Base-by-base conservation (phyloP, 2,797 vertebrate genomes). In the Macroramphosus scolopax region DNA sequence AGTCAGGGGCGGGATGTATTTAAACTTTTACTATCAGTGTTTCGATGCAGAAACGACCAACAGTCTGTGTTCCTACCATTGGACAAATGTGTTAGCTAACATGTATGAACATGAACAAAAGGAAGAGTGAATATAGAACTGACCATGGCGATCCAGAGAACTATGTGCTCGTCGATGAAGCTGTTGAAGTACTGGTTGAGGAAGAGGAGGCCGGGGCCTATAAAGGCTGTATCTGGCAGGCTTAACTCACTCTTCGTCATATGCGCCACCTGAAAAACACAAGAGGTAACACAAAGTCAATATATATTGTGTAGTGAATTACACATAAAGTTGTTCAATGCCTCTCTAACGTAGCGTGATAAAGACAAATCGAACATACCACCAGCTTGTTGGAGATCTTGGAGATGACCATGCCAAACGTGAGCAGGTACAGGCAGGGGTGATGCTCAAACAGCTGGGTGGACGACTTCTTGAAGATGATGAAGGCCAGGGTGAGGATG, bases 121-220 rank as follows among this genome's bases (percentile, higher is more conserved):
- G n/a, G n/a, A n/a, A n/a, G n/a, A n/a, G n/a, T n/a, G n/a, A n/a
- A n/a, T n/a, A n/a, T n/a, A n/a, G 17, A 50, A 34, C 93, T 91
- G 72, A 98, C 97, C 93, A 96, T 52, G 56, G 96, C 97, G 59
- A 95, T 81, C 94, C 95, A 98, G 2, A 99, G 91, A 65, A 98
- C 89, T 63, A 95, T 75, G 72, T 97, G 85, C 80, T 99, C 97
- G 14, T 99, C 89, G 45, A 99, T 56, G 68, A 95, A 97, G 84
- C 92, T 94, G 87, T 93, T 94, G 82, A 97, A 98, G 76, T 98
- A 99, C 68, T 99, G 97, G 88, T 99, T 92, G 81, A 99, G 90
- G 89, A 99, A 93, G 63, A 98, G 90, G 59, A 99, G 92, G 45
- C 92, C 93, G 14, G 97, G 97, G 26, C 97, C 97, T 33, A 97